Evolutionary conservation across 2,888 invertebrate genomes (phyloP).

Genomic region (Aphelenchoides bicaudatus): DNA sequence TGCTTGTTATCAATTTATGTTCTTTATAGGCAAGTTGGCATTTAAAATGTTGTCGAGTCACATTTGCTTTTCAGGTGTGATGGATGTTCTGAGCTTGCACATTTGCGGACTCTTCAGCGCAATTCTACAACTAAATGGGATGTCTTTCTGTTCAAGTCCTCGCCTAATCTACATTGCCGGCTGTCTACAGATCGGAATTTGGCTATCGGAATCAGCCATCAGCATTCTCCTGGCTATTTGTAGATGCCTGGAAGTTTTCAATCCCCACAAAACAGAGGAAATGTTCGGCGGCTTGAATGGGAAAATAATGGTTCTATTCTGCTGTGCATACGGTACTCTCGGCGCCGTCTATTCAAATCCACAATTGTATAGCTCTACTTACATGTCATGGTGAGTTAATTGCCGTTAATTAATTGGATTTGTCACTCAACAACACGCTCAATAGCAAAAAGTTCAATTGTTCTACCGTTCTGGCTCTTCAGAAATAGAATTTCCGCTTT

Average conservation of each 20-base stretch:
- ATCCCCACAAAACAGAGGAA: background rate
- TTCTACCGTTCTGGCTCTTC: no score
- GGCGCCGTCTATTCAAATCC: background rate
- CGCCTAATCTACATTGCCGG: background rate
- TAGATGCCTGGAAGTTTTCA: constrained; percentile 7
- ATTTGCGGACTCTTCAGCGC: background rate
- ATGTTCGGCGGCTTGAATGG: constrained; percentile 4
- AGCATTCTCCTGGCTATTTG: constrained; percentile 1
- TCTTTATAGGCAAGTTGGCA: background rate
- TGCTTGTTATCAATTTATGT: constrained; percentile 13
- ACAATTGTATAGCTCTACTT: background rate
- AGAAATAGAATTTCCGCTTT: constrained; percentile 4
- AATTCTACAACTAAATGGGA: background rate
- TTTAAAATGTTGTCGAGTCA: background rate
- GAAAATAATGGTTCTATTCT: background rate
- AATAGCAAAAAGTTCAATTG: background rate
- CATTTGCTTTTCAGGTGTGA: background rate
- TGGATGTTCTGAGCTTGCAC: constrained; percentile 3
- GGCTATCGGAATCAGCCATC: background rate
- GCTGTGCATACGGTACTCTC: background rate
- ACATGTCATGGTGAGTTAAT: background rate
- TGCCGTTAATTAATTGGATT: background rate
- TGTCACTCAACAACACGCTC: no score
- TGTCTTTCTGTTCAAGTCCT: background rate
- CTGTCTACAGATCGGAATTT: background rate